phyloP scores from a whole-genome alignment of 1,140 invertebrate genomes.

The Drosophila tropicalis region DNA sequence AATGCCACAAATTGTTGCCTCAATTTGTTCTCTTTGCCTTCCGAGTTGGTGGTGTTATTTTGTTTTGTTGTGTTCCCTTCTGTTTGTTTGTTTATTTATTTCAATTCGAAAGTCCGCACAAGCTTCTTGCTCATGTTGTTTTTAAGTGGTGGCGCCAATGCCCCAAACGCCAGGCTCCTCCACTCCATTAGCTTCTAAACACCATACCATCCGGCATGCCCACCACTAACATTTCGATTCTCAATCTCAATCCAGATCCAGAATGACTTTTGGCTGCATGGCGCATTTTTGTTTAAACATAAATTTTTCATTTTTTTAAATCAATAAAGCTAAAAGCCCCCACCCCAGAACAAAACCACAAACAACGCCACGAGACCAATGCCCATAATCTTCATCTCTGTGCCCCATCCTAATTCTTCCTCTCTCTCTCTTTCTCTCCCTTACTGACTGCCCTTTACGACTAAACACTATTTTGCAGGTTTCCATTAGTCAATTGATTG shows the following conservation, averaged over 20 bases:
- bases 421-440: neutral
- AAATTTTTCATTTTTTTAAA: slow-evolving; percentile 83
- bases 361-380: slow-evolving; percentile 71
- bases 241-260: slow-evolving; percentile 5
- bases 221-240: neutral
- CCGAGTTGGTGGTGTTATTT: neutral
- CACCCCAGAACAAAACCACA: slow-evolving; percentile 29
- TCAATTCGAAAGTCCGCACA: slow-evolving; percentile 70
- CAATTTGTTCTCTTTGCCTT: slow-evolving; percentile 45
- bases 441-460: neutral
- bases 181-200: slow-evolving; percentile 16
- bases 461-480: neutral
- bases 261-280: slow-evolving; percentile 54
- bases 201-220: neutral
- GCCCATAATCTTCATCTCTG: slow-evolving; percentile 37
- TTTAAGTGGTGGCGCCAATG: slow-evolving; percentile 80
- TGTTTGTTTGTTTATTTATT: slow-evolving; percentile 63
- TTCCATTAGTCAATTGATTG: neutral
- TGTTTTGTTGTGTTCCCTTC: neutral
- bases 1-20: slow-evolving; percentile 53
- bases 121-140: slow-evolving; percentile 74
- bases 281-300: slow-evolving; percentile 78
- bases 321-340: slow-evolving; percentile 77
- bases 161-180: slow-evolving; percentile 46
- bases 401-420: neutral